Evolutionary conservation across 2,888 invertebrate genomes (phyloP), one percentile per base, ranked within the genome.

Genomic region (Operophtera brumata): DNA sequence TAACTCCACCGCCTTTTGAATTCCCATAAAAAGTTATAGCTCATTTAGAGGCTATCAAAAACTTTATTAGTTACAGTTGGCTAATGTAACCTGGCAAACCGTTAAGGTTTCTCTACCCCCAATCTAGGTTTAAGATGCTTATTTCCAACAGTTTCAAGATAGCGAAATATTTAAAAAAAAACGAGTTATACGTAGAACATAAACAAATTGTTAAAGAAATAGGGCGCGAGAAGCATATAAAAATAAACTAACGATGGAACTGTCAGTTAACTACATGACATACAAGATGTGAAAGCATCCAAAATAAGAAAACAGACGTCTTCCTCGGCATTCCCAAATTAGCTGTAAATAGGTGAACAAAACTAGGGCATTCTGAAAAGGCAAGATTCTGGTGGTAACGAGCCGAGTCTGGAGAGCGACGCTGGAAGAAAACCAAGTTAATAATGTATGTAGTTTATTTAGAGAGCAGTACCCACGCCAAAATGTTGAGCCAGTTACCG

Each of bases 391-490:
- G 59, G 65, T 71, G 69, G 72, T 74, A 75, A 59, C 65, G 67
- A 69, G 69, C 54, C 42, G 13, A 42, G 54, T 47, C 58, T 30
- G 9, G 34, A 43, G 43, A 30, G 9, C 43, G 64, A 65, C n/a
- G n/a, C n/a, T n/a, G 73, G 70, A 69, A 69, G 54, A 64, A 57
- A 68, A 59, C 68, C 64, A 72, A 68, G 67, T 73, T 75, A 71
- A 73, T 72, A 75, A 72, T 66, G 70, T 68, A 70, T 58, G 67
- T 65, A 62, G 65, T 71, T 69, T 79, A 80, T 78, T 78, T 78
- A 66, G 54, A 71, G 70, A 66, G 61, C 57, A 12, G 61, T 57
- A 56, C 65, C 69, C 71, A 75, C 61, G 78, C 77, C 73, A 71
- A 75, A 71, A 70, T 69, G 63, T 40, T 25, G 25, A 55, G 50